These are phyloP conservation scores for Strigamia crassipes DNA, from an alignment of 2,888 invertebrate species.

Conservation along the genomic window DNA sequence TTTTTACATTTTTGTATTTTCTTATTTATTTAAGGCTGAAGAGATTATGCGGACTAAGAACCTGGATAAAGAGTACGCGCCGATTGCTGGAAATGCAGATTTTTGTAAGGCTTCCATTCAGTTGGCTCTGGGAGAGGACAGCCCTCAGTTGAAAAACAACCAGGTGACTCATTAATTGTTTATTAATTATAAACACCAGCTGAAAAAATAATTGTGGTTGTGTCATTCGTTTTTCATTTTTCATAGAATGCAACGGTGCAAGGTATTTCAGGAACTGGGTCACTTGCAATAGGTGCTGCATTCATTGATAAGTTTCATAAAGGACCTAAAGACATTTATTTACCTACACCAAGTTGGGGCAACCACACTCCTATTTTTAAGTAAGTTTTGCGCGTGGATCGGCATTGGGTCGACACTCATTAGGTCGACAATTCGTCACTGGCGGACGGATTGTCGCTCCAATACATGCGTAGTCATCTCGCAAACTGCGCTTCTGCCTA, in stretches of 20 bases:
- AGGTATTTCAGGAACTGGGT: slow-evolving; percentile 96
- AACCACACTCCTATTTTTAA: slow-evolving; percentile 96
- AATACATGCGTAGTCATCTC: no score
- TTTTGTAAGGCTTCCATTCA: slow-evolving; percentile 83
- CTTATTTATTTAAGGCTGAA: slow-evolving; percentile 72
- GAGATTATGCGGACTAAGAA: slow-evolving; percentile 69
- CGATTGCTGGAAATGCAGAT: slow-evolving; percentile 82
- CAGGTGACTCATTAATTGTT: slow-evolving; percentile 64
- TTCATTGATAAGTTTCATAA: slow-evolving; percentile 80
- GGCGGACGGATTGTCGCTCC: no score
- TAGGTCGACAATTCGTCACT: no score
- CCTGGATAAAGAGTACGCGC: slow-evolving; percentile 92
- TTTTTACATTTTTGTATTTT: not conserved
- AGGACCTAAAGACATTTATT: slow-evolving; percentile 76
- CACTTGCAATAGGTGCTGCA: slow-evolving; percentile 87
- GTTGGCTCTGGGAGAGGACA: slow-evolving; percentile 84
- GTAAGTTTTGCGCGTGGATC: no score
- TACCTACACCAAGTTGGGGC: slow-evolving; percentile 96
- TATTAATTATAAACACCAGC: slow-evolving; percentile 8
- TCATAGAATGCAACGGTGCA: slow-evolving; percentile 71
- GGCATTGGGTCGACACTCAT: no score
- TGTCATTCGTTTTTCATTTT: not conserved
- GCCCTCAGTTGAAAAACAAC: slow-evolving; percentile 70
- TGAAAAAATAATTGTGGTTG: no score
- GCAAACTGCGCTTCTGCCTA: no score